Evolutionary conservation across 2,888 invertebrate species (phyloP), one percentile per base, ranked within the genome.

Genomic region (Cantharis flavilabris): DNA sequence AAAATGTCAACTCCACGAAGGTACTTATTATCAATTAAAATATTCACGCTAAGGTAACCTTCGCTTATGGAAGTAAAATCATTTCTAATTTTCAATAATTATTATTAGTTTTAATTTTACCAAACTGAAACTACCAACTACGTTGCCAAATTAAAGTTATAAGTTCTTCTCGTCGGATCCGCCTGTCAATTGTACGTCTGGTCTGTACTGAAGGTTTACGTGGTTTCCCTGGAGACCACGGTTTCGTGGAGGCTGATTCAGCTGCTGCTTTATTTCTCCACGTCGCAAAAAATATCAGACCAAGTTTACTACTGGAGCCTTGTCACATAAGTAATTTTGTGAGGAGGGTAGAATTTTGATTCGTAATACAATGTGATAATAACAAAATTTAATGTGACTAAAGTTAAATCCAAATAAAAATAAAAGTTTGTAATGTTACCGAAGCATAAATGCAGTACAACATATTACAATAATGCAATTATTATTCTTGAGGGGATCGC

Each of bases 101-200:
- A 69, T 67, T 69, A 75, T 75, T 76, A 72, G 70, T 72, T 28
- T 65, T 69, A 70, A 72, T 70, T 76, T 65, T 49, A 20, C 14
- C 62, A 33, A 70, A 70, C 73, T 73, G 70, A 63, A 62, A 49
- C 62, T 77, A 71, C 69, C 76, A 77, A 78, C 77, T 70, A 72
- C 64, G 69, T 69, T 23, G 23, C 65, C 20, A 73, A 64, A 67
- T 72, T 75, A 75, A 74, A 76, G 63, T 79, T 76, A 49, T 67
- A 73, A 76, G 72, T 70, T 71, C 62, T 65, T 76, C 75, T 74
- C 79, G 71, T 79, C 73, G 75, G 76, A 79, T 76, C 74, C 74
- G 80, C 80, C 84, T 84, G 84, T 84, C 84, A 84, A 84, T 84
- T 84, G 84, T 84, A 84, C 84, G 84, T 84, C 84, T 84, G 84